A percentile compares a stretch with the other conserved stretches of the same genome.
phyloP scores from a whole-genome alignment of 2,797 vertebrate genomes.

The Ara ararauna region DNA sequence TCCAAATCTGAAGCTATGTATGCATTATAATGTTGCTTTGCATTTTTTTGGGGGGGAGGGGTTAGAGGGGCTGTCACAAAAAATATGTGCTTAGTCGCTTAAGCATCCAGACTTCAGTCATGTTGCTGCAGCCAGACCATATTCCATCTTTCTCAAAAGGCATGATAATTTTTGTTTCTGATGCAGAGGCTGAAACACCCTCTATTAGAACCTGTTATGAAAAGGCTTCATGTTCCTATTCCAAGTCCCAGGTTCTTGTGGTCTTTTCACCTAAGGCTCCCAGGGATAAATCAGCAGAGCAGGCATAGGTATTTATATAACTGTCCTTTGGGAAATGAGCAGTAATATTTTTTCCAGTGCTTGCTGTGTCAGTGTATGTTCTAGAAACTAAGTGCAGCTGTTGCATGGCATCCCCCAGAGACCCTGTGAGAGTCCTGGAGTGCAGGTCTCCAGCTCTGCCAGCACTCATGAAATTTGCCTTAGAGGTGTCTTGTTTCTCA shows the following conservation, averaged over 20 bases:
- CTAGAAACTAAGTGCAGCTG: neutral
- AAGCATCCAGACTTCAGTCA: neutral
- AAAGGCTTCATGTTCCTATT: neutral
- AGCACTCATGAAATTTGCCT: neutral
- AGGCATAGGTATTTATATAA: neutral
- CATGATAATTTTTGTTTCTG: neutral
- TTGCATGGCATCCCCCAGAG: neutral
- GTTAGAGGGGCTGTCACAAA: neutral
- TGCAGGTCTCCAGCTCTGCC: neutral
- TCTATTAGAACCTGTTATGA: neutral
- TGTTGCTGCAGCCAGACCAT: neutral
- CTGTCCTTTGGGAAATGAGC: neutral
- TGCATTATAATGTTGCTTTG: neutral
- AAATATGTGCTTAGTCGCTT: neutral
- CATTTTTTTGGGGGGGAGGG: neutral
- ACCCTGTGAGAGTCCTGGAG: neutral
- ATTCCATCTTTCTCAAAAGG: neutral
- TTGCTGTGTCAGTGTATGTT: neutral
- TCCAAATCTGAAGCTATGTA: neutral
- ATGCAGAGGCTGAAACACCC: neutral
- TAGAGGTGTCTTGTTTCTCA: neutral
- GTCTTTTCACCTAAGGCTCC: neutral
- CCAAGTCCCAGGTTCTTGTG: neutral
- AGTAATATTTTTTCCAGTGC: neutral
- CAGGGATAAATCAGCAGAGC: neutral